Base-by-base conservation (phyloP, 2,113 vertebrate genomes). In the Gobiocypris rarus region DNA sequence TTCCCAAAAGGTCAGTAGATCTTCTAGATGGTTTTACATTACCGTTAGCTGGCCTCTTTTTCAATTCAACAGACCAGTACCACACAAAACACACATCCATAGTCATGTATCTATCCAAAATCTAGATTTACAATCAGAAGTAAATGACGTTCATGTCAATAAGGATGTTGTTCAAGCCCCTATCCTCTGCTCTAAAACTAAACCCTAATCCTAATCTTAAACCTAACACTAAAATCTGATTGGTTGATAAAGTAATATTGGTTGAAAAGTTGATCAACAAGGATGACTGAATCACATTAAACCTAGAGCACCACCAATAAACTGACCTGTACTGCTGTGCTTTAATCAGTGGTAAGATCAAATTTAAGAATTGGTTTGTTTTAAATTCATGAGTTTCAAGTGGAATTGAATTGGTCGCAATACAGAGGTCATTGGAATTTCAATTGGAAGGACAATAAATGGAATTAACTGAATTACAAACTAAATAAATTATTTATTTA, bases 1-100 rank as follows among this genome's bases (percentile, higher is more conserved):
- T 26, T 74, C n/a, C 34, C 70, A 5, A 74, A 48, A 74, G 41
- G n/a, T 73, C 43, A 50, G 41, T n/a, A n/a, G 1, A 70, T 19
- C n/a, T 70, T 70, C 38, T 70, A 70, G 67, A 15, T 41, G 13
- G n/a, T 43, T 24, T 74, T 74, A 74, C 41, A 50, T 74, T 14
- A 15, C 14, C 15, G 43, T 17, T 45, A n/a, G 50, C 71, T 26
- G 22, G n/a, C 22, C 6, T 48, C 3, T 73, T 73, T 71, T 3
- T 73, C 11, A 26, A 73, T n/a, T n/a, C n/a, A 56, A 56, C 28
- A 67, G 15, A 67, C 15, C 15, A 70, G 67, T 70, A 70, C 14
- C 5, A 9, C 38, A 38, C 67, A 10, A 41, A n/a, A 24, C 3
- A 70, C 19, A 70, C 19, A n/a, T 43, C 38, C 38, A 70, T 7